A percentile compares a stretch with the other conserved stretches of the same genome.
phyloP scores from a whole-genome alignment of 2,797 vertebrate genomes.

The Ambastaia sidthimunki region DNA sequence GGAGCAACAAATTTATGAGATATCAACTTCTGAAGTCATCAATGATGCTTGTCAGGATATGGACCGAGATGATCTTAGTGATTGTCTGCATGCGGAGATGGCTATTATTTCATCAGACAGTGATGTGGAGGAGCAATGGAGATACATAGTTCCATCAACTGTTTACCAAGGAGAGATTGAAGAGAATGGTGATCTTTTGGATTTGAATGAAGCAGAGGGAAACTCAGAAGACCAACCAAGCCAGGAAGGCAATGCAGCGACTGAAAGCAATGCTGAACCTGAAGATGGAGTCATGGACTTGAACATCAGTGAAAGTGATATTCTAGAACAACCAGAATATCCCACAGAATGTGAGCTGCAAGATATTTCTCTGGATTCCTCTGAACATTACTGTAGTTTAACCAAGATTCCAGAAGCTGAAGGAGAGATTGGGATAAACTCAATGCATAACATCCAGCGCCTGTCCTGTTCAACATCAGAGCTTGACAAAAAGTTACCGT shows the following conservation, averaged over 20 bases:
- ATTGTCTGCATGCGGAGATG: constrained; percentile 76
- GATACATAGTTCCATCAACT: constrained; percentile 78
- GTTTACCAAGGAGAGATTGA: constrained; percentile 78
- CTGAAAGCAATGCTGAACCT: constrained; percentile 29
- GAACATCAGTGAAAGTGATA: constrained; percentile 51
- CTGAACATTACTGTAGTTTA: constrained; percentile 66
- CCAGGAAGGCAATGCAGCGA: constrained; percentile 23
- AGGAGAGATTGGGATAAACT: constrained; percentile 66
- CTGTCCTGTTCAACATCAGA: constrained; percentile 64
- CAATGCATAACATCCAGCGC: constrained; percentile 51
- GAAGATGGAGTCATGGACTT: constrained; percentile 33
- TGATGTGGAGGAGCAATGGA: constrained; percentile 80
- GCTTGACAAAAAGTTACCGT: constrained; percentile 74
- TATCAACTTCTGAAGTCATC: constrained; percentile 73
- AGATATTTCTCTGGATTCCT: constrained; percentile 62
- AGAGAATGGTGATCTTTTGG: constrained; percentile 56
- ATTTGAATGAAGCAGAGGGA: constrained; percentile 16
- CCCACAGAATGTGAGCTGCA: constrained; percentile 63
- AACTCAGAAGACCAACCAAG: constrained; percentile 30
- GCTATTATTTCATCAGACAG: constrained; percentile 76
- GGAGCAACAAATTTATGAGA: constrained; percentile 72
- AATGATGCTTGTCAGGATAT: constrained; percentile 72
- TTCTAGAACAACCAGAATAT: constrained; percentile 73
- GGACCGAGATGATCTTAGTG: constrained; percentile 71
- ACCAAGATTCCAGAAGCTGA: constrained; percentile 80